Base-by-base conservation (phyloP, 2,797 vertebrate genomes). In the Rhinella marina region DNA sequence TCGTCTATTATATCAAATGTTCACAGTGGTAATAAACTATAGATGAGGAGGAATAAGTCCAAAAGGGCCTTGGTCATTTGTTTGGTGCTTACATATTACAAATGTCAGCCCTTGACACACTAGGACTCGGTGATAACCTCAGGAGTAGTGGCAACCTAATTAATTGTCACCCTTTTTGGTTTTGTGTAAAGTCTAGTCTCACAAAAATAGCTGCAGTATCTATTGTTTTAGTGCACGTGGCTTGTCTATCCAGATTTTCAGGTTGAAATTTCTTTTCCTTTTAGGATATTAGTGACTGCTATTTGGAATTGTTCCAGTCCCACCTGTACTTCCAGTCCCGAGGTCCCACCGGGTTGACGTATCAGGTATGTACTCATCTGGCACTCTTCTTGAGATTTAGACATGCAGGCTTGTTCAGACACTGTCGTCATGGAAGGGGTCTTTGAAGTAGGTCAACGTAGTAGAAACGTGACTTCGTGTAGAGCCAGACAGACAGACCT, bases 251-350 rank as follows among this genome's bases (percentile, higher is more conserved):
- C 62, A 16, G 68, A 64, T 57, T 41, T 50, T 82, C 79, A 23
- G 29, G 13, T 21, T 78, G 25, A 70, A 7, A 50, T 10, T 72
- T 66, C 19, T 85, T 80, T 75, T 41, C 8, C 23, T 17, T 86
- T 48, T 92, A 99, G 98, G 97, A 99, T 88, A 86, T 96, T 90
- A 97, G 96, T 0, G 97, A 97, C 91, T 99, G 98, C 92, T 99
- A 97, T 92, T 92, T 99, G 95, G 98, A 98, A 90, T 94, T 99
- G 7, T 99, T 99, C 93, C 96, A 98, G 91, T 97, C 96, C 77
- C 95, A 98, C 93, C 97, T 99, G 89, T 97, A 99, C 93, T 99
- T 99, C 91, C 96, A 99, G 90, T 98, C 98, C 12, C 92, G 94
- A 72, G 97, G 96, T 88, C 94, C 96, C 8, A 96, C 94, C 0